Evolutionary conservation across 2,113 vertebrate genomes (phyloP).

Genomic region (Pelmatolapia mariae): DNA sequence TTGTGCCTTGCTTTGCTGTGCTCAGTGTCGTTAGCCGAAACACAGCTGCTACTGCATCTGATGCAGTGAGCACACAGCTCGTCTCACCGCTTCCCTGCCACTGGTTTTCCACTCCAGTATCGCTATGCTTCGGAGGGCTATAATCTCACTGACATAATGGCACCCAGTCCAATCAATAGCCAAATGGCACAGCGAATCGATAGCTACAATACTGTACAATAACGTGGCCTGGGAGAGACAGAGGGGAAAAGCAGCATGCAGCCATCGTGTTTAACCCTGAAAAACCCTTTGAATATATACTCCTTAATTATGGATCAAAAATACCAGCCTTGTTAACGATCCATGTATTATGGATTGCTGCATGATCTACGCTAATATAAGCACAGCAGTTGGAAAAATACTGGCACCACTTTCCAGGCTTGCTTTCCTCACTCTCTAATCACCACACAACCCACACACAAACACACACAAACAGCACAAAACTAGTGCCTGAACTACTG

Average conservation of each 20-base stretch:
- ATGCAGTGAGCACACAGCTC: conserved; percentile 36
- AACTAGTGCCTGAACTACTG: background rate
- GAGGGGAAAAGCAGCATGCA: background rate
- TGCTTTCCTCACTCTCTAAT: conserved; percentile 12
- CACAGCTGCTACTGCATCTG: conserved; percentile 42
- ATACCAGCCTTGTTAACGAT: conserved; percentile 51
- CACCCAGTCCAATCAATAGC: conserved; percentile 65
- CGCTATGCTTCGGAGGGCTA: conserved; percentile 35
- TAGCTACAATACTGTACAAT: conserved; percentile 45
- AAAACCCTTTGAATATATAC: conserved; percentile 32
- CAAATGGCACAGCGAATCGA: conserved; percentile 57
- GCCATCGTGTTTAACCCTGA: conserved; percentile 18
- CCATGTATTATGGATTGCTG: conserved; percentile 55
- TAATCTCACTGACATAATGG: conserved; percentile 67
- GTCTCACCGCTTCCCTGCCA: conserved; percentile 43
- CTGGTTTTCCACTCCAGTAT: conserved; percentile 46
- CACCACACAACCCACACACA: background rate
- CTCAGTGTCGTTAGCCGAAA: conserved; percentile 38
- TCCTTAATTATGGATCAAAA: conserved; percentile 61
- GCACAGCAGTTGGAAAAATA: conserved; percentile 26
- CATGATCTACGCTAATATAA: conserved; percentile 54
- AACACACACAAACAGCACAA: background rate
- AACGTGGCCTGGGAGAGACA: conserved; percentile 16
- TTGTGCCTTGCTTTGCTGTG: background rate
- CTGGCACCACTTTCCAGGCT: conserved; percentile 5